Evolutionary conservation across 2,113 vertebrate species (phyloP), one percentile per base, ranked within the genome.

Genomic region (Albula goreensis): DNA sequence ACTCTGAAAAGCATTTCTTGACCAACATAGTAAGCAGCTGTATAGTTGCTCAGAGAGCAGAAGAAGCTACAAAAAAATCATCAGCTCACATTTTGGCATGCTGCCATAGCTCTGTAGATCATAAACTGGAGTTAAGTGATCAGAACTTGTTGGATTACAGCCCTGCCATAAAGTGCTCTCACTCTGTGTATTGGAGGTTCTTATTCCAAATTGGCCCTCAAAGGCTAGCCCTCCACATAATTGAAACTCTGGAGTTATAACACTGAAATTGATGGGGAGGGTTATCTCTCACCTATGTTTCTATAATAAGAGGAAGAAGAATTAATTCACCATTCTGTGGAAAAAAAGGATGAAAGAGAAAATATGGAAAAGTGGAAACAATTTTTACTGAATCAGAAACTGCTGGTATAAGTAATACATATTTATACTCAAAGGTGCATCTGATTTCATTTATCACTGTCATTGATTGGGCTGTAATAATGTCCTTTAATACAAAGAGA

Each of bases 1-100:
- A 84, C 48, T 74, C 83, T 84, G 74, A 85, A 85, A 78, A 85
- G 51, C 52, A 85, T 31, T 57, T 74, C 49, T 84, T 77, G 49
- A 49, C 13, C 63, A 11, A 66, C 48, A 52, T 77, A 50, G 66
- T 52, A 31, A 79, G 77, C 31, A 70, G 25, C 19, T 57, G 50
- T 85, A 51, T 56, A 79, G 51, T 80, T 56, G 48, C 84, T 31
- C 80, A 48, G 80, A 74, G 70, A 81, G 50, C 50, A 81, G 10
- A 52, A 52, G 17, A 50, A 81, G 80, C 25, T 81, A 11, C 17
- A 52, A 81, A 50, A 50, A 52, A 81, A 53, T 50, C 50, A 81
- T 81, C 80, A 81, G n/a, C 50, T 51, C 8, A n/a, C 50, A 25
- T 52, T 81, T 19, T 81, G 85, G 78, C 85, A 85, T 9, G 11